phyloP scores from a whole-genome alignment of 2,888 invertebrate genomes.

The Agrochola lychnidis region DNA sequence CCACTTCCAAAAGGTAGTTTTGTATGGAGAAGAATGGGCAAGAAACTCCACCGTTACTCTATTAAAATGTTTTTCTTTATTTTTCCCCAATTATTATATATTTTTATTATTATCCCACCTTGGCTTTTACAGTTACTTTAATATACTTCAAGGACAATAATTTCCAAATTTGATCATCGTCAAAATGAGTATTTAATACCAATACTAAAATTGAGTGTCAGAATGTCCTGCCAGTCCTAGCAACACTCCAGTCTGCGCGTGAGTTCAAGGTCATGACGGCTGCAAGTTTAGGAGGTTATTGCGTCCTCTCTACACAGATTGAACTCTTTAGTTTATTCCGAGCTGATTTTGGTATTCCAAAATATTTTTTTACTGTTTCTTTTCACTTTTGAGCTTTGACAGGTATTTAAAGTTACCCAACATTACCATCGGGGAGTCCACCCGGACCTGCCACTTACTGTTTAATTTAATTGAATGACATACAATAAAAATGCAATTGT shows the following conservation, averaged over 20 bases:
- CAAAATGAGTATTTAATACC: not conserved
- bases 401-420: conserved; percentile 16
- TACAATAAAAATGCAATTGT: too few species aligned
- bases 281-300: conserved; percentile 31
- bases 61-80: not conserved
- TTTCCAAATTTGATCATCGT: too few species aligned
- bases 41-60: not conserved
- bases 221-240: conserved; percentile 3
- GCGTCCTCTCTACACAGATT: not conserved
- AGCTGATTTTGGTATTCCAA: not conserved
- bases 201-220: conserved; percentile 7
- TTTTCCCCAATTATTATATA: not conserved
- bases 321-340: not conserved
- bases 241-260: not conserved
- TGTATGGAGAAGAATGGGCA: not conserved
- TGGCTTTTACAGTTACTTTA: conserved; percentile 9
- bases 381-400: conserved; percentile 5
- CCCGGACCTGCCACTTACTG: too few species aligned
- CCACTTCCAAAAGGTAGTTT: not conserved
- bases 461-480: too few species aligned
- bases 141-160: not conserved
- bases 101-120: too few species aligned
- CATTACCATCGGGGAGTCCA: too few species aligned
- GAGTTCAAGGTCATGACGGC: conserved; percentile 52
- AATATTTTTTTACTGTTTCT: not conserved